Percentiles rank a stretch among this genome's conserved stretches.
phyloP scores from a whole-genome alignment of 2,888 invertebrate species.

The Tetragonula carbonaria region DNA sequence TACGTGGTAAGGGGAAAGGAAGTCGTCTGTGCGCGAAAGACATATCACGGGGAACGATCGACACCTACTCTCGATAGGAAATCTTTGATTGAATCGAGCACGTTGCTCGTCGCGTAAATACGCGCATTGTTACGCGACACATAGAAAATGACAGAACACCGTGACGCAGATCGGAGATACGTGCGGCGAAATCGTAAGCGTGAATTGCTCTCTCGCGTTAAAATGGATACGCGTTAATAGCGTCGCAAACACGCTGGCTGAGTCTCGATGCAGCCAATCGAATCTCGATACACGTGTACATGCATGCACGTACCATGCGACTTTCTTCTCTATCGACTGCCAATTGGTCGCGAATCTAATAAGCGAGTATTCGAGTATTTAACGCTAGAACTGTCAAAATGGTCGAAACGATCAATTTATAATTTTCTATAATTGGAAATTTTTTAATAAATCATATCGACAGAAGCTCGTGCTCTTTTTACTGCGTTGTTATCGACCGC shows the following conservation, averaged over 20 bases:
- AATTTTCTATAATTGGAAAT: no score
- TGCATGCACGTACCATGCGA: neutral
- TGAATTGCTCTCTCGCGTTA: neutral
- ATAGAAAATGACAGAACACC: constrained; percentile 5
- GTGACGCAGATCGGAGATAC: constrained; percentile 43
- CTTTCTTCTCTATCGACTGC: neutral
- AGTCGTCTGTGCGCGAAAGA: constrained; percentile 21
- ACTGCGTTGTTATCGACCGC: no score
- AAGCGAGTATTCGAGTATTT: no score
- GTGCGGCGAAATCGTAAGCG: neutral
- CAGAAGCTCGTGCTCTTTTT: no score
- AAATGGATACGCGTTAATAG: neutral
- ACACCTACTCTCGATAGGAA: constrained; percentile 59
- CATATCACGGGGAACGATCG: constrained; percentile 1
- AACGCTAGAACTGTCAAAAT: no score
- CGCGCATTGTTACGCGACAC: constrained; percentile 4
- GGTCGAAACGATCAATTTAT: no score
- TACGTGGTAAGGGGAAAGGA: constrained; percentile 21
- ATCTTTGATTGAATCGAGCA: constrained; percentile 41
- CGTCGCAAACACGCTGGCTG: no score
- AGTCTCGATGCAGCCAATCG: neutral
- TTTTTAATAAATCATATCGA: no score
- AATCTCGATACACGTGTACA: neutral
- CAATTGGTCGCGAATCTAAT: no score
- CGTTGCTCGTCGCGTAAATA: constrained; percentile 1